These are phyloP conservation scores for Phaetusa simplex DNA, from an alignment of 2,113 vertebrate species.

Conservation along the genomic window DNA sequence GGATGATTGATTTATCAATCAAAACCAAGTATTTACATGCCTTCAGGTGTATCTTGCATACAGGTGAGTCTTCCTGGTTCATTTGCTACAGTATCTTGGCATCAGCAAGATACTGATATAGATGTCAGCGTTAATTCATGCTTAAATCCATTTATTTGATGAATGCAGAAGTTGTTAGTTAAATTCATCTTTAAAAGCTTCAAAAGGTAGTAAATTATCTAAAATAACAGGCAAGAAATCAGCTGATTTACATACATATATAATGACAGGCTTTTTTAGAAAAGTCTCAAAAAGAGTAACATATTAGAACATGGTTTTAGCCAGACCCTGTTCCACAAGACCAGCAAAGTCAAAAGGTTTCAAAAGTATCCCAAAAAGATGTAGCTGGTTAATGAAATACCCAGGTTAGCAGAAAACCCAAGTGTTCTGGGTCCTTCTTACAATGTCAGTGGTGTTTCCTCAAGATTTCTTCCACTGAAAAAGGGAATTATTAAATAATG, in stretches of 20 bases:
- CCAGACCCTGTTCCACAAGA: background rate
- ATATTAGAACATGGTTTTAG: background rate
- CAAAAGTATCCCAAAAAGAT: background rate
- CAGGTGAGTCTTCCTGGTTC: slow-evolving; percentile 43
- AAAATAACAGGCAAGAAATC: background rate
- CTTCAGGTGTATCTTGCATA: slow-evolving; percentile 53
- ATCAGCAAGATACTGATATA: slow-evolving; percentile 57
- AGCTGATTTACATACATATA: background rate
- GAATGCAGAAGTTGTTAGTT: slow-evolving; percentile 30
- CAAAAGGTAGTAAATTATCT: slow-evolving; percentile 3
- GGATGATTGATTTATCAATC: slow-evolving; percentile 48
- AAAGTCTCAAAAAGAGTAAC: background rate
- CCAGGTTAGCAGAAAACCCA: background rate
- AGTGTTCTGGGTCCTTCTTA: background rate
- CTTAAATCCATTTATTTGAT: slow-evolving; percentile 52
- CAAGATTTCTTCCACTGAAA: background rate
- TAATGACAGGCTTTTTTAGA: background rate
- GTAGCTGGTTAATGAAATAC: background rate
- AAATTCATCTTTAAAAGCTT: slow-evolving; percentile 55
- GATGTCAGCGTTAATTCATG: slow-evolving; percentile 39
- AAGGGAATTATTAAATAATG: background rate
- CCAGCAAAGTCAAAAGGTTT: background rate
- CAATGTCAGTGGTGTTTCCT: background rate
- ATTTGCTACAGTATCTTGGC: slow-evolving; percentile 24
- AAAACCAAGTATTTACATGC: slow-evolving; percentile 19